A percentile compares a stretch with the other conserved stretches of the same genome.
These are phyloP conservation scores for Tenthredo scrophulariae DNA, from an alignment of 2,888 invertebrate species.

Conservation along the genomic window DNA sequence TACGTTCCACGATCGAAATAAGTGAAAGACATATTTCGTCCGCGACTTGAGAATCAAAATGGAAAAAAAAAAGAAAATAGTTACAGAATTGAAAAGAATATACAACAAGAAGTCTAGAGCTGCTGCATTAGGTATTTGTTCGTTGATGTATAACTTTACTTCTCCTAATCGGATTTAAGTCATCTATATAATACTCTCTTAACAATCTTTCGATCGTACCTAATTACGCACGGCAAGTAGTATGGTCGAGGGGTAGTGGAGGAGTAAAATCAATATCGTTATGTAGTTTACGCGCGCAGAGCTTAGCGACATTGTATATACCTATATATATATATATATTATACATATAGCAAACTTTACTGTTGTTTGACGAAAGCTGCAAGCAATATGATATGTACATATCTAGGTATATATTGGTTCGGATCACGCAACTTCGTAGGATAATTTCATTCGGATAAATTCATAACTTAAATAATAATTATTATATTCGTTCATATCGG, in stretches of 20 bases:
- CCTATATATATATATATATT: neutral
- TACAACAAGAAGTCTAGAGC: neutral
- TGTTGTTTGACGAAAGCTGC: neutral
- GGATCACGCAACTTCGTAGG: neutral
- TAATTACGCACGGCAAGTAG: constrained; percentile 27
- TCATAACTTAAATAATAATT: neutral
- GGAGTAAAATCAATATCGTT: constrained; percentile 27
- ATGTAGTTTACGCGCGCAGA: constrained; percentile 13
- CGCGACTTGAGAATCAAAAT: neutral
- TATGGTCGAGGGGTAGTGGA: neutral
- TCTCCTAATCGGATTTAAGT: constrained; percentile 23
- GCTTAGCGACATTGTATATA: neutral
- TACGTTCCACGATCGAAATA: neutral
- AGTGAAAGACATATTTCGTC: neutral
- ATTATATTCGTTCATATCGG: neutral
- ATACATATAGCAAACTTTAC: neutral
- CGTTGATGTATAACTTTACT: neutral
- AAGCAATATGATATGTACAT: neutral
- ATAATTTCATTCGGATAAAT: constrained; percentile 22
- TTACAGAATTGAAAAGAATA: neutral
- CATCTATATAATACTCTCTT: constrained; percentile 1
- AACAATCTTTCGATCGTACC: constrained; percentile 39
- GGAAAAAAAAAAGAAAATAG: neutral
- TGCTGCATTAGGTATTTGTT: neutral
- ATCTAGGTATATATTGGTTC: neutral